Evolutionary conservation across 1,140 invertebrate genomes (phyloP), one percentile per base, ranked within the genome.

Genomic region (Aphidius gifuensis): DNA sequence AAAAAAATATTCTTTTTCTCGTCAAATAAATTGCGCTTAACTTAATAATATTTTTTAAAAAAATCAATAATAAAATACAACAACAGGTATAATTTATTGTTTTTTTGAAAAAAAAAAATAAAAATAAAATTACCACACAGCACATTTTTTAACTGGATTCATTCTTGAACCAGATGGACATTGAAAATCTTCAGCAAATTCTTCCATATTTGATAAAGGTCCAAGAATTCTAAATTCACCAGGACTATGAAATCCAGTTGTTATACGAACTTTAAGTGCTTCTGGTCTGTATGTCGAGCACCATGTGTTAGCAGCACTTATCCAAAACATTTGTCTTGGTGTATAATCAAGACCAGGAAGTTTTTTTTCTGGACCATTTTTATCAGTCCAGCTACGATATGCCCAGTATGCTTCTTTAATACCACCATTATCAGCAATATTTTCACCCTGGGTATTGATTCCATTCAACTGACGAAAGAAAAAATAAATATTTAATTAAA

Each of bases 381-480:
- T 78, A 42, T 85, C 74, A 1, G 82, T 82, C 89, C 91, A 92
- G 6, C 85, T 83, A 45, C 85, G 81, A 75, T 94, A 94, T 0
- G 92, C 92, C 39, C 86, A 83, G 74, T 94, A 96, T 0, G 94
- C 91, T 67, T 93, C 88, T 72, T 93, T 93, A 32, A 95, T 85
- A 1, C 93, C 93, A 9, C 92, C 92, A 74, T 94, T 94, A 74
- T 96, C 93, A 0, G 94, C 93, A 51, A 96, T 93, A 73, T 96
- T 96, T 72, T 96, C 93, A n/a, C 88, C 91, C 79, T 94, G 91
- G 1, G 92, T 93, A 65, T 93, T 92, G 40, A 92, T 88, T 46
- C 92, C 91, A 68, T 96, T 96, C 39, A 94, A 67, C 91, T 93
- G 69, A 16, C 78, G 4, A 38, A 16, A 23, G 50, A 6, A 60